These are phyloP conservation scores for Ypsolopha sequella DNA, from an alignment of 2,888 invertebrate species.

Conservation along the genomic window DNA sequence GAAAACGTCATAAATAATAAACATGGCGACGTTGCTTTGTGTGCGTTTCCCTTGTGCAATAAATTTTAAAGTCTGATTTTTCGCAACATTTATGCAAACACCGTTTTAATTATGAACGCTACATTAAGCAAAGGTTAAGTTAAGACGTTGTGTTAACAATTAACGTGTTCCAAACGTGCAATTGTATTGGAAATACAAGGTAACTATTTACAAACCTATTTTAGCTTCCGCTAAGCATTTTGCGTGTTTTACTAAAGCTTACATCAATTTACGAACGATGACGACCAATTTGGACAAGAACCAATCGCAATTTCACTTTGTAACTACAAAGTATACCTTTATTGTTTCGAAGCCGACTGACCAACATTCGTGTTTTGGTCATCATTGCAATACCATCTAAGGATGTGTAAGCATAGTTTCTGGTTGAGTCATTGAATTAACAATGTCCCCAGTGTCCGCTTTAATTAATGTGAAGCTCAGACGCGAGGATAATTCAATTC, in stretches of 20 bases:
- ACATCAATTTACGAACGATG: not conserved
- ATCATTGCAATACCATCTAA: not conserved
- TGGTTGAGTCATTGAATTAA: conserved; percentile 33
- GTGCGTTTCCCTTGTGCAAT: conserved; percentile 18
- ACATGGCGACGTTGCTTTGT: conserved; percentile 30
- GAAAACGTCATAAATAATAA: conserved; percentile 15
- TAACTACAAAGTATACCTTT: not conserved
- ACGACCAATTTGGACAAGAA: too few relatives aligned
- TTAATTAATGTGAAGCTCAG: conserved; percentile 16
- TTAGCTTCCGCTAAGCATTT: not conserved
- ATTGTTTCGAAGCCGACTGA: not conserved
- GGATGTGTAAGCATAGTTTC: conserved; percentile 4
- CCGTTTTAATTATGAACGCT: too few relatives aligned
- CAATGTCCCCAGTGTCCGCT: conserved; percentile 24
- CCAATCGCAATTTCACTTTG: not conserved
- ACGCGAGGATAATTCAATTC: not conserved
- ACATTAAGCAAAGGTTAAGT: too few relatives aligned
- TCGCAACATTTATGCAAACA: not conserved
- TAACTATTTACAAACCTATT: not conserved
- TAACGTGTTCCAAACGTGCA: too few relatives aligned
- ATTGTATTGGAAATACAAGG: not conserved
- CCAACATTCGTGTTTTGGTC: not conserved
- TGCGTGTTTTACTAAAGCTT: not conserved
- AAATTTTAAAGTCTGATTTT: conserved; percentile 3
- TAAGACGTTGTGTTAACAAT: too few relatives aligned